Evolutionary conservation across 2,797 vertebrate species (phyloP).

Genomic region (Enteromius paludinosus): DNA sequence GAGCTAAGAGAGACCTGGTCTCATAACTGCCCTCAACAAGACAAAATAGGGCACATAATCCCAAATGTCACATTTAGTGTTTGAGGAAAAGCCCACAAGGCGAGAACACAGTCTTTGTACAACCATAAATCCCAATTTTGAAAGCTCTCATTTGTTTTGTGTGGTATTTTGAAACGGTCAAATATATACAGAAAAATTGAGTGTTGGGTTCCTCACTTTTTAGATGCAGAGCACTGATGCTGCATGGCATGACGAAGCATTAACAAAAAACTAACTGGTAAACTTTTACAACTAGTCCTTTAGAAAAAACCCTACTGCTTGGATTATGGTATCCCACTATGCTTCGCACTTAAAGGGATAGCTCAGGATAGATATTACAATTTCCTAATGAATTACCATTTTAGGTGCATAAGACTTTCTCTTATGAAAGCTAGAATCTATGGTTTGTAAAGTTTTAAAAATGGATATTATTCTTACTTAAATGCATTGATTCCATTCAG

Average conservation of each 20-base stretch:
- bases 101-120: constrained; percentile 5
- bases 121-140: constrained; percentile 17
- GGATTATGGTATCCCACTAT: not conserved
- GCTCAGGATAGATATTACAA: not conserved
- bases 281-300: not conserved
- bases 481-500: not conserved
- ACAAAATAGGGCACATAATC: constrained; percentile 1
- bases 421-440: not conserved
- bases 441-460: too few species aligned
- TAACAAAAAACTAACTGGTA: not conserved
- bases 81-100: constrained; percentile 14
- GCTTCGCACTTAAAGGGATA: not conserved
- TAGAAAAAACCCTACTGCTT: not conserved
- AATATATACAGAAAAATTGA: not conserved
- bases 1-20: constrained; percentile 13
- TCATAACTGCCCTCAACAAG: constrained; percentile 7
- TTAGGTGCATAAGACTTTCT: not conserved
- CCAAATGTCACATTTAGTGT: constrained; percentile 25
- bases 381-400: not conserved
- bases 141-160: constrained; percentile 10
- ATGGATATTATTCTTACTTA: not conserved
- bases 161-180: constrained; percentile 5
- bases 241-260: not conserved
- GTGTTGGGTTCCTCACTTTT: not conserved
- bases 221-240: not conserved